These are phyloP conservation scores for Lordiphosa fenestrarum DNA, from an alignment of 2,888 invertebrate genomes.

Conservation along the genomic window DNA sequence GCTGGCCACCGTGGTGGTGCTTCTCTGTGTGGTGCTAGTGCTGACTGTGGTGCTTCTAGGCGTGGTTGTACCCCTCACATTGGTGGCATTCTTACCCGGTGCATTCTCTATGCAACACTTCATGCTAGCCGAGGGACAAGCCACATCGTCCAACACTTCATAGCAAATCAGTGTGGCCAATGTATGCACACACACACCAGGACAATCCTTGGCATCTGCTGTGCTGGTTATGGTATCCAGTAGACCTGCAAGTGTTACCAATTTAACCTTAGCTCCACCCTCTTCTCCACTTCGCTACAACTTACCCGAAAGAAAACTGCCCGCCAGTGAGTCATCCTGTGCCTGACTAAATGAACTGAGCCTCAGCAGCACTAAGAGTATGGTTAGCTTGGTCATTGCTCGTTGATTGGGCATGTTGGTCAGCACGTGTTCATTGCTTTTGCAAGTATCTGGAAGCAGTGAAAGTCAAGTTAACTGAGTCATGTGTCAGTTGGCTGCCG, in stretches of 20 bases:
- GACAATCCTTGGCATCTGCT: conserved; percentile 91
- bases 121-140: conserved; percentile 90
- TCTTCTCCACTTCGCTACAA: not conserved
- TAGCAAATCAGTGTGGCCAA: conserved; percentile 92
- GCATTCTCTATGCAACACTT: conserved; percentile 91
- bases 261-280: no score
- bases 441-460: conserved; percentile 47
- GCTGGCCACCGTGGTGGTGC: conserved; percentile 58
- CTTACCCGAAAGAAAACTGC: conserved; percentile 91
- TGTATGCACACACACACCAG: conserved; percentile 93
- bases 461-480: conserved; percentile 47
- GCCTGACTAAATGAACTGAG: conserved; percentile 39
- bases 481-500: conserved; percentile 46
- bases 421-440: conserved; percentile 53
- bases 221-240: conserved; percentile 92
- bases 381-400: conserved; percentile 18
- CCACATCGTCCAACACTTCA: conserved; percentile 90
- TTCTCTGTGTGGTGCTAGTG: conserved; percentile 50
- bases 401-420: conserved; percentile 18
- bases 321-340: conserved; percentile 89
- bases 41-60: conserved; percentile 42
- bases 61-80: conserved; percentile 43
- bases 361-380: conserved; percentile 22
- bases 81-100: conserved; percentile 81
- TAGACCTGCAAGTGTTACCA: conserved; percentile 82